phyloP scores from a whole-genome alignment of 1,140 invertebrate species.

The Ganaspis sp. region DNA sequence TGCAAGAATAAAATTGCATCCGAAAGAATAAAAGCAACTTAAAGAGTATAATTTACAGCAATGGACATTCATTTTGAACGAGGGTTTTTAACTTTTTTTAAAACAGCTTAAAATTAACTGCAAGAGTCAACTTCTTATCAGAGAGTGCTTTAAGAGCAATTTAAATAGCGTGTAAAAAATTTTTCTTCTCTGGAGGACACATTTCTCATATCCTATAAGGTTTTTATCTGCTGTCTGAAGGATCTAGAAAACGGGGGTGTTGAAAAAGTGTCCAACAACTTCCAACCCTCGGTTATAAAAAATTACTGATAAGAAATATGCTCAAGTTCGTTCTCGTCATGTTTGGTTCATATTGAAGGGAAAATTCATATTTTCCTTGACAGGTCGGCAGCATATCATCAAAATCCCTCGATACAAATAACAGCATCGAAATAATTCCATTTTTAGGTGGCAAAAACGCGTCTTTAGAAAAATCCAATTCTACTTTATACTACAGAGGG shows the following conservation, averaged over 20 bases:
- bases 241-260: neutral
- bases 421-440: neutral
- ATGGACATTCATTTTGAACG: too few species aligned
- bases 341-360: conserved; percentile 4
- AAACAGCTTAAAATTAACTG: neutral
- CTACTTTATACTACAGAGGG: too few species aligned
- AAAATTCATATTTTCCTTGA: neutral
- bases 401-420: neutral
- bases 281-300: neutral
- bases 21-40: too few species aligned
- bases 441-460: neutral
- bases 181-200: neutral
- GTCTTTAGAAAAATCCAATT: too few species aligned
- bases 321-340: conserved; percentile 21
- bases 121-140: neutral
- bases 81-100: neutral
- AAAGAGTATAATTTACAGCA: too few species aligned
- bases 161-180: neutral
- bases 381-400: neutral
- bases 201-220: neutral
- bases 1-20: neutral
- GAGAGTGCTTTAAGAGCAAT: neutral
- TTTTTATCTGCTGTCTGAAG: conserved; percentile 17
- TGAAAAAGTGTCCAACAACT: neutral
- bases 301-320: conserved; percentile 25